Evolutionary conservation across 2,888 invertebrate species (phyloP), one percentile per base, ranked within the genome.

Genomic region (Volucella inflata): DNA sequence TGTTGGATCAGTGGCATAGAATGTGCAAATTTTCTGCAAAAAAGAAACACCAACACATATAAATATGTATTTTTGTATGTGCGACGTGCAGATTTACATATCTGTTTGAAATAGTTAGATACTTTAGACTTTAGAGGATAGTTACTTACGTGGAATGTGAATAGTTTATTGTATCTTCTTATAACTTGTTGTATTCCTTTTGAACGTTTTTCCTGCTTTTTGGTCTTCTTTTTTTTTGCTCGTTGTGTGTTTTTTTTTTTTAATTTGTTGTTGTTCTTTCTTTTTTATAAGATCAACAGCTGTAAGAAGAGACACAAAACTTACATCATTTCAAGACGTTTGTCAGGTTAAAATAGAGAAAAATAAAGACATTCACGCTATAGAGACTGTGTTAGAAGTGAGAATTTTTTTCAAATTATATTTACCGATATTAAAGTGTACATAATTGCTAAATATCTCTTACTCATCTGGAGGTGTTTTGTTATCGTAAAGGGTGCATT

Each of bases 131-230:
- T 62, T 80, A 55, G 76, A 81, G 53, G 72, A 78, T 65, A 70
- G 76, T 80, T 70, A 65, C 64, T 50, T 67, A 55, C 59, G 71
- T 62, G 75, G 85, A 76, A 81, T 80, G 85, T 72, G 60, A 50
- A 81, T 79, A 75, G 68, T 48, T 64, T 74, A 36, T 55, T 67
- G 50, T 48, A 40, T 42, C n/a, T 60, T 59, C 51, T 53, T 44
- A 6, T 55, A 21, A 21, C 21, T 1, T 21, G 21, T 21, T 21
- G 21, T 46, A 48, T 76, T 76, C 67, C 48, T 55, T 62, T 75
- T 80, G 65, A 46, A 36, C 42, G 67, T 8, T 44, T 12, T 68
- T 74, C 50, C 16, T 17, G 50, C 42, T 16, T 59, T 57, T 50
- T 46, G 30, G 6, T 51, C 44, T 57, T 30, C 2, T 40, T 8